Percentiles rank a stretch among this genome's conserved stretches.
These are phyloP conservation scores for Philopotamus ludificatus DNA, from an alignment of 1,140 invertebrate species.

Conservation along the genomic window DNA sequence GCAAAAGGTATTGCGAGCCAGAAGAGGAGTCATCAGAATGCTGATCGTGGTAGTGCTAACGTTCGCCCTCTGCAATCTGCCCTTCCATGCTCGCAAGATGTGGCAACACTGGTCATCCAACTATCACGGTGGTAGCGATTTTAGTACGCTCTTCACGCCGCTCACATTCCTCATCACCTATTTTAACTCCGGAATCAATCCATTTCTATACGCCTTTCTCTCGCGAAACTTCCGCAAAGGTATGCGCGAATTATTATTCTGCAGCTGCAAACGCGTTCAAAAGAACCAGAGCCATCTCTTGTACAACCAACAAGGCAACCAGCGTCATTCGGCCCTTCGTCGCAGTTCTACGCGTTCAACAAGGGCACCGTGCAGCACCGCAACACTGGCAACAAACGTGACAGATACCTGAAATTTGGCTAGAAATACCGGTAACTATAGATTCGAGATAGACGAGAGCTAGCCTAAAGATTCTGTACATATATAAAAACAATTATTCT, in stretches of 20 bases:
- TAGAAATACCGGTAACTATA: conserved; percentile 6
- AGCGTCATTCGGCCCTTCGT: conserved; percentile 45
- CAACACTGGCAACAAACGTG: conserved; percentile 52
- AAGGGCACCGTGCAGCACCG: conserved; percentile 55
- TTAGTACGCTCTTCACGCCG: conserved; percentile 74
- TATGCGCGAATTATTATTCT: conserved; percentile 67
- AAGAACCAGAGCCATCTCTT: conserved; percentile 51
- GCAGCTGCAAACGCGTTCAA: conserved; percentile 51
- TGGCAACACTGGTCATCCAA: conserved; percentile 70
- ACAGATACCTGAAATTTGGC: conserved; percentile 50
- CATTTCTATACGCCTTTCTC: conserved; percentile 80
- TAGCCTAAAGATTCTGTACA: neutral
- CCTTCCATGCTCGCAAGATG: conserved; percentile 79
- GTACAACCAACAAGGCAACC: conserved; percentile 47
- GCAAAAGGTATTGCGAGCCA: conserved; percentile 66
- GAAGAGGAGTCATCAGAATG: conserved; percentile 74
- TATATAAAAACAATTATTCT: no score
- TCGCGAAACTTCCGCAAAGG: conserved; percentile 75
- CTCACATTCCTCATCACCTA: conserved; percentile 82
- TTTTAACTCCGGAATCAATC: conserved; percentile 82
- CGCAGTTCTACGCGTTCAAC: conserved; percentile 55
- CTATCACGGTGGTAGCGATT: conserved; percentile 65
- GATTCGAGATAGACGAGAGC: conserved; percentile 33
- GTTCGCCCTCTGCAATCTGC: conserved; percentile 82
- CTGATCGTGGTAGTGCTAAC: conserved; percentile 78